A percentile compares a stretch with the other conserved stretches of the same genome.
These are phyloP conservation scores for Acanthornis magna DNA, from an alignment of 2,797 vertebrate species.

Conservation along the genomic window DNA sequence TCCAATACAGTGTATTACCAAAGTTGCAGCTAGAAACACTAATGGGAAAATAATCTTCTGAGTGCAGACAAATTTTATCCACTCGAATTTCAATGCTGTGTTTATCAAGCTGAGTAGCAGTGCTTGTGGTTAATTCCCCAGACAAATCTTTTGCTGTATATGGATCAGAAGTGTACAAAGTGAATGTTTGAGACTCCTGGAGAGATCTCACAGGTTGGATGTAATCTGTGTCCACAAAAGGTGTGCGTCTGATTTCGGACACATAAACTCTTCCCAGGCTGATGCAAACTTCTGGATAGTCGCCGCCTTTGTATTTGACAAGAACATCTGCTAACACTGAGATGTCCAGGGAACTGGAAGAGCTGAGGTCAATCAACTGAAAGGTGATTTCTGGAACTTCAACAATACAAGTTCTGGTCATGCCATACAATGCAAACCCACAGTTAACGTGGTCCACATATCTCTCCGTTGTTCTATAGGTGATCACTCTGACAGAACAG, in stretches of 20 bases:
- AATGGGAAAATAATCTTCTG: slow-evolving; percentile 86
- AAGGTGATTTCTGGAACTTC: slow-evolving; percentile 75
- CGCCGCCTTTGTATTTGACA: slow-evolving; percentile 58
- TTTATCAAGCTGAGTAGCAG: neutral
- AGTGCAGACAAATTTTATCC: slow-evolving; percentile 81
- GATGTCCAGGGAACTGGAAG: slow-evolving; percentile 77
- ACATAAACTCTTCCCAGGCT: slow-evolving; percentile 72
- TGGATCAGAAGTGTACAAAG: slow-evolving; percentile 79
- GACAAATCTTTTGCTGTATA: slow-evolving; percentile 73
- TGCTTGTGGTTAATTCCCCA: slow-evolving; percentile 49
- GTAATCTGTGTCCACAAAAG: neutral
- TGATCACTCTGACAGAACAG: slow-evolving; percentile 77
- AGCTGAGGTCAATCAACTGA: slow-evolving; percentile 71
- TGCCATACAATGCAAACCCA: slow-evolving; percentile 83
- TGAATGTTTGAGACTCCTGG: slow-evolving; percentile 53
- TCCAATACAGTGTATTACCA: slow-evolving; percentile 83
- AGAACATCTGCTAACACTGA: slow-evolving; percentile 75
- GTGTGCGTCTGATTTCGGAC: slow-evolving; percentile 71
- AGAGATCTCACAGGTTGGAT: neutral
- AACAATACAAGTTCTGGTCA: slow-evolving; percentile 72
- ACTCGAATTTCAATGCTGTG: slow-evolving; percentile 78
- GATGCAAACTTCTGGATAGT: slow-evolving; percentile 82
- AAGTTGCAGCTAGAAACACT: slow-evolving; percentile 76
- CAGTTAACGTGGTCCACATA: slow-evolving; percentile 80
- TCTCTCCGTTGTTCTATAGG: slow-evolving; percentile 78